Conservation (phyloP, 2,797 vertebrate species). For the Acomys russatus region DNA sequence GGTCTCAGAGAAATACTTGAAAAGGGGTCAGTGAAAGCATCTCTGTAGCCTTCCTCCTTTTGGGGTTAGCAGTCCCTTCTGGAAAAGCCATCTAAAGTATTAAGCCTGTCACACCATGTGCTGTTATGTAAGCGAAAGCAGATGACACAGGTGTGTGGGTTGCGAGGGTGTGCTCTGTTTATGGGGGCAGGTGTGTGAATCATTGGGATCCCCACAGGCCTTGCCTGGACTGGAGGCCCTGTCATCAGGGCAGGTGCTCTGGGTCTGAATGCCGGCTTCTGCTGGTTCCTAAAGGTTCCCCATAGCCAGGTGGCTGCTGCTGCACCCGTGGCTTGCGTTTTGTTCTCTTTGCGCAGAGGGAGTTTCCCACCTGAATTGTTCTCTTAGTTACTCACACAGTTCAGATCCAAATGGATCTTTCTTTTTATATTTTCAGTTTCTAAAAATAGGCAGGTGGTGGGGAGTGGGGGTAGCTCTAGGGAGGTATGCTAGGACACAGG, state of each 20-base stretch:
- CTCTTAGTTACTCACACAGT: conserved; percentile 62
- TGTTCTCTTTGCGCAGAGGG: neutral
- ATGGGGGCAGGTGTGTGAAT: conserved; percentile 74
- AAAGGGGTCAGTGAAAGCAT: neutral
- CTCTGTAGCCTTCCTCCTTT: neutral
- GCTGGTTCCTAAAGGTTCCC: neutral
- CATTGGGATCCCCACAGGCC: conserved; percentile 63
- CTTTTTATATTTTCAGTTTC: conserved; percentile 73
- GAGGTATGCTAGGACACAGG: conserved; percentile 57
- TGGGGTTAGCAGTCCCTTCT: conserved; percentile 24
- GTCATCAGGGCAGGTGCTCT: neutral
- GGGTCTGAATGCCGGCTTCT: neutral
- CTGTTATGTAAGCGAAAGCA: conserved; percentile 84
- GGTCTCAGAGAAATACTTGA: neutral
- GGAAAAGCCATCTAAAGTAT: conserved; percentile 49
- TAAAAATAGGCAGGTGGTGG: conserved; percentile 27
- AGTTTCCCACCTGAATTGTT: conserved; percentile 72
- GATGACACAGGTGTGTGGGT: conserved; percentile 65
- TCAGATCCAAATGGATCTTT: conserved; percentile 17
- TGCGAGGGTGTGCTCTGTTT: conserved; percentile 71
- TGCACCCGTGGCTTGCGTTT: neutral
- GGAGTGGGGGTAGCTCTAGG: conserved; percentile 53
- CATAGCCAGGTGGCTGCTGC: neutral
- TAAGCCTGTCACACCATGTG: conserved; percentile 56
- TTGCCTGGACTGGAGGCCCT: conserved; percentile 39